Evolutionary conservation across 2,113 vertebrate species (phyloP).

Genomic region (Dolichallabes microphthalmus): DNA sequence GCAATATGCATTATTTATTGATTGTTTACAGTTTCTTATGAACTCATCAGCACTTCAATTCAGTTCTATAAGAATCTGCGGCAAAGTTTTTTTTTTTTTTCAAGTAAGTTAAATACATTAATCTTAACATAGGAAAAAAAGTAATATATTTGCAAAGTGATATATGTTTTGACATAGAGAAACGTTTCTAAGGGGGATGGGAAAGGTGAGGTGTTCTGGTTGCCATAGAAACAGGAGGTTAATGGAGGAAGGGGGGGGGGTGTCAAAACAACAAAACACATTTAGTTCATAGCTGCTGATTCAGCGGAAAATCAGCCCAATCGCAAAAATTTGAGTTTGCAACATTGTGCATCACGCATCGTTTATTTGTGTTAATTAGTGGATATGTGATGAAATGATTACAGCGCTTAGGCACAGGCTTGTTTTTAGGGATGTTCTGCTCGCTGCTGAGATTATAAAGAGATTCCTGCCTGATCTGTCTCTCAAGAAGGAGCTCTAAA

Average conservation of each 20-base stretch:
- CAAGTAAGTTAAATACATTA: neutral
- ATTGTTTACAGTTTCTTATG: neutral
- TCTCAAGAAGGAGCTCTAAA: neutral
- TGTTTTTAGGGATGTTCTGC: neutral
- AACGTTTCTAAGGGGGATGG: neutral
- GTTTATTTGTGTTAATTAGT: neutral
- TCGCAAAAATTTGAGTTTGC: conserved; percentile 3
- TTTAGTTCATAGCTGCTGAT: conserved; percentile 46
- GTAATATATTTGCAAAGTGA: neutral
- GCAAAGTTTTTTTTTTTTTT: neutral
- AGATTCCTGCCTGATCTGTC: conserved; percentile 12
- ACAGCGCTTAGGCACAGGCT: conserved; percentile 1
- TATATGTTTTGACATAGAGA: neutral
- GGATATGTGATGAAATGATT: neutral
- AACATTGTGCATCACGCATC: neutral
- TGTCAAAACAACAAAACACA: neutral
- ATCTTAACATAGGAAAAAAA: neutral
- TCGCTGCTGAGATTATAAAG: conserved; percentile 3
- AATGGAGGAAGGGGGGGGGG: neutral
- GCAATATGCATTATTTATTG: neutral
- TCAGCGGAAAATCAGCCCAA: conserved; percentile 31
- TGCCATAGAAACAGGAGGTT: conserved; percentile 44
- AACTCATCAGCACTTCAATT: neutral
- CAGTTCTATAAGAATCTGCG: too few relatives aligned
- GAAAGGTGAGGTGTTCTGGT: neutral